A percentile compares a stretch with the other conserved stretches of the same genome.
phyloP scores from a whole-genome alignment of 2,888 invertebrate species.

The Charanyca ferruginea region DNA sequence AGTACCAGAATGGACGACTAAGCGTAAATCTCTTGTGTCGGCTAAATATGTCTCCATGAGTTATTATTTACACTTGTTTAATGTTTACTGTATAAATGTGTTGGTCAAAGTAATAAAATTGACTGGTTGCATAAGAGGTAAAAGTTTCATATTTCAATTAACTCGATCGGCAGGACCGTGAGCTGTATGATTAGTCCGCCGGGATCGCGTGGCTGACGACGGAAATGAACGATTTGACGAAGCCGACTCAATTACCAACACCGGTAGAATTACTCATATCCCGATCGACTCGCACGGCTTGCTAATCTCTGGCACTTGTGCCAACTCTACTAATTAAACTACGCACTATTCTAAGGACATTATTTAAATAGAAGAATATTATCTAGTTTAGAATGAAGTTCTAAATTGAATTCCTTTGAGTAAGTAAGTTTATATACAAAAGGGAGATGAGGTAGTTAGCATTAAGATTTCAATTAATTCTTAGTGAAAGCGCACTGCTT shows the following conservation, averaged over 20 bases:
- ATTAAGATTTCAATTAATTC: slow-evolving; percentile 77
- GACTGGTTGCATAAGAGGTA: slow-evolving; percentile 44
- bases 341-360: slow-evolving; percentile 35
- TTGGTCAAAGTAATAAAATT: slow-evolving; percentile 47
- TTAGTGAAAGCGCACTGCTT: slow-evolving; percentile 76
- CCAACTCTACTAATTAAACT: slow-evolving; percentile 47
- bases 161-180: slow-evolving; percentile 47
- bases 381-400: slow-evolving; percentile 5
- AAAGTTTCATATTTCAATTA: slow-evolving; percentile 68
- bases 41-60: slow-evolving; percentile 27
- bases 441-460: slow-evolving; percentile 46
- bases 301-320: slow-evolving; percentile 52
- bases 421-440: slow-evolving; percentile 16
- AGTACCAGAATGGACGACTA: slow-evolving; percentile 45
- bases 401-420: slow-evolving; percentile 26
- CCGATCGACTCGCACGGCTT: slow-evolving; percentile 54
- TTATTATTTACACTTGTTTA: slow-evolving; percentile 22
- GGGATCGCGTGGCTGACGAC: slow-evolving; percentile 56
- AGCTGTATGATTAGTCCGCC: slow-evolving; percentile 65
- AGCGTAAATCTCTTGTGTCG: slow-evolving; percentile 19
- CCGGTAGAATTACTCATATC: slow-evolving; percentile 65
- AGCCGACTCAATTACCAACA: slow-evolving; percentile 69
- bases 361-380: slow-evolving; percentile 19
- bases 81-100: slow-evolving; percentile 11
- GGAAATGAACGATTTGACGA: slow-evolving; percentile 69